Evolutionary conservation across 2,113 vertebrate species (phyloP).

Genomic region (Eidolon helvum): DNA sequence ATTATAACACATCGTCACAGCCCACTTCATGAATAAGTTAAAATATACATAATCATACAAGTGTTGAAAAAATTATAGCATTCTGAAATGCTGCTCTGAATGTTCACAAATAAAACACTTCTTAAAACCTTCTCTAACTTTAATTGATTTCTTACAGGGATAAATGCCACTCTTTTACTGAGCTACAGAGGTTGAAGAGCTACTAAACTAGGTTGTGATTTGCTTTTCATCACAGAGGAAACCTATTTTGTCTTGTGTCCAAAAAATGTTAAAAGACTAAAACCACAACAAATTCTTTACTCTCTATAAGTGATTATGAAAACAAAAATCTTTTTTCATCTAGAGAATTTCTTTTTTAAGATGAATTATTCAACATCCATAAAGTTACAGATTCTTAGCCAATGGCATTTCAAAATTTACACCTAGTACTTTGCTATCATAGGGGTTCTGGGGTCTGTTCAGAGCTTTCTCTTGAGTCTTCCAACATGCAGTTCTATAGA

Average conservation of each 20-base stretch:
- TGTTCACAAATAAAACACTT: constrained; percentile 45
- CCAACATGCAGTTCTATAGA: background rate
- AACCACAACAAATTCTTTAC: background rate
- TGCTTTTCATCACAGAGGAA: constrained; percentile 3
- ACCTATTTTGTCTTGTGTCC: background rate
- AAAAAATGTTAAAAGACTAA: background rate
- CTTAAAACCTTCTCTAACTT: background rate
- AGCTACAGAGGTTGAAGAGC: background rate
- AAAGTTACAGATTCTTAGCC: background rate
- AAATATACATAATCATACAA: background rate
- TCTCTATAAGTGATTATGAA: background rate
- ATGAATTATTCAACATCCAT: background rate
- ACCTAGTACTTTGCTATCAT: background rate
- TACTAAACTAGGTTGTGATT: background rate
- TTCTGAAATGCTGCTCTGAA: constrained; percentile 5
- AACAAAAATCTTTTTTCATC: background rate
- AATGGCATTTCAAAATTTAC: background rate
- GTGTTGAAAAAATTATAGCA: background rate
- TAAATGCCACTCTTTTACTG: background rate
- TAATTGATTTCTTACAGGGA: background rate
- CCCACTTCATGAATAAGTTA: background rate
- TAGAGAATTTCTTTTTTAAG: background rate
- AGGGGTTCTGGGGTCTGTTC: background rate
- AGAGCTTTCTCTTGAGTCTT: background rate
- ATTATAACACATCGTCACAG: background rate